Evolutionary conservation across 2,888 invertebrate genomes (phyloP), one percentile per base, ranked within the genome.

Genomic region (Zonitis immaculata): DNA sequence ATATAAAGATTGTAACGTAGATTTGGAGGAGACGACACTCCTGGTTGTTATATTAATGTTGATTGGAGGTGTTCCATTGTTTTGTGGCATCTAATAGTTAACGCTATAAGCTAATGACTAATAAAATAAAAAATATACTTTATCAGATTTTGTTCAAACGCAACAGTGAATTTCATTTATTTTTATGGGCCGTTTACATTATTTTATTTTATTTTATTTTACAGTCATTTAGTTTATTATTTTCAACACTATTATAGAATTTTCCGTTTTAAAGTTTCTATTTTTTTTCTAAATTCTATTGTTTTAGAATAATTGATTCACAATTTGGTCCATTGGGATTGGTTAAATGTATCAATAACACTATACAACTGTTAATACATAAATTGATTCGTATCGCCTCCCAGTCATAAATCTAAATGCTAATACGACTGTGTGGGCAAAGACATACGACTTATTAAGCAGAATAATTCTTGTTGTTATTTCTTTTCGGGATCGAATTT

Each of bases 371-470:
- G n/a, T n/a, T n/a, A n/a, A n/a, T 65, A 64, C 61, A 64, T 63
- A 57, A 60, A 61, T 56, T 58, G 65, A 64, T 63, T 61, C 58
- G 62, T 63, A 59, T 63, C 56, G 53, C 58, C 62, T 64, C 53
- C 56, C 61, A 56, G 61, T 57, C 60, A 62, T 66, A 66, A 66
- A 66, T 66, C 64, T 64, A 64, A 61, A 66, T 66, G 66, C 64
- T 61, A 66, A 66, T 66, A 63, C 52, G 44, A 49, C 51, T 59
- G 59, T 61, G 60, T 63, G 59, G 62, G 61, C 56, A 62, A 59
- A 61, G 63, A 63, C 60, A 58, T 61, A 63, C 62, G 59, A 55
- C 60, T 58, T 58, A 61, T 63, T 61, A 63, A 63, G 52, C 57
- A n/a, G 54, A 54, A 51, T 51, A 57, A 61, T 54, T 58, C 60